phyloP scores from a whole-genome alignment of 2,888 invertebrate species.

The Heteromurus nitidus region DNA sequence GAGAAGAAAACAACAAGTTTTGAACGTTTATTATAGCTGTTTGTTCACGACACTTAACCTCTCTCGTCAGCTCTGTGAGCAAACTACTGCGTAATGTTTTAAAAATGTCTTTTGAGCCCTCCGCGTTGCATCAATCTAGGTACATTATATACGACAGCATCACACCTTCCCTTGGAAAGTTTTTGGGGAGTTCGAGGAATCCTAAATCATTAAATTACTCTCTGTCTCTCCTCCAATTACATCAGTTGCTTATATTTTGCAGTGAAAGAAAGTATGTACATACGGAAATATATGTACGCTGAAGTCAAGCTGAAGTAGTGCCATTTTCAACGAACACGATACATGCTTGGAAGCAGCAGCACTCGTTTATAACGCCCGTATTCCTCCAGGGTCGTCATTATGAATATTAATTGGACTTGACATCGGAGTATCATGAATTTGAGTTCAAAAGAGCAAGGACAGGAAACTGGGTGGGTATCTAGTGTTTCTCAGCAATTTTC shows the following conservation, averaged over 20 bases:
- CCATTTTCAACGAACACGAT: background rate
- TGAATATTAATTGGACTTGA: slow-evolving; percentile 51
- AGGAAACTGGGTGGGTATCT: background rate
- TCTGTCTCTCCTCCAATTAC: background rate
- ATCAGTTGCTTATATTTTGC: background rate
- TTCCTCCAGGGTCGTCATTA: slow-evolving; percentile 40
- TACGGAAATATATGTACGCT: background rate
- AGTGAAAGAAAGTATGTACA: background rate
- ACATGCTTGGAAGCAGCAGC: background rate
- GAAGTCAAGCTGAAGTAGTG: too few species aligned
- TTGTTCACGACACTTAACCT: too few species aligned
- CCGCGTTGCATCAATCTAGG: too few species aligned
- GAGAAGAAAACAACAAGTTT: too few species aligned
- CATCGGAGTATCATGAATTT: slow-evolving; percentile 10
- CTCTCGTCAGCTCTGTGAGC: too few species aligned
- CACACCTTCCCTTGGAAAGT: background rate
- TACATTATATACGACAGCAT: too few species aligned
- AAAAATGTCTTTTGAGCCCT: too few species aligned
- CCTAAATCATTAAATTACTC: background rate
- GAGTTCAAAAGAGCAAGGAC: background rate
- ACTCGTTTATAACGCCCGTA: background rate
- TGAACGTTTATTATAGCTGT: too few species aligned
- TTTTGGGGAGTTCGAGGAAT: background rate
- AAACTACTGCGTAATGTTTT: too few species aligned
- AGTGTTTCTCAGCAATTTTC: background rate